phyloP scores from a whole-genome alignment of 64 coral and sea anemone species.

The Actinia equina region DNA sequence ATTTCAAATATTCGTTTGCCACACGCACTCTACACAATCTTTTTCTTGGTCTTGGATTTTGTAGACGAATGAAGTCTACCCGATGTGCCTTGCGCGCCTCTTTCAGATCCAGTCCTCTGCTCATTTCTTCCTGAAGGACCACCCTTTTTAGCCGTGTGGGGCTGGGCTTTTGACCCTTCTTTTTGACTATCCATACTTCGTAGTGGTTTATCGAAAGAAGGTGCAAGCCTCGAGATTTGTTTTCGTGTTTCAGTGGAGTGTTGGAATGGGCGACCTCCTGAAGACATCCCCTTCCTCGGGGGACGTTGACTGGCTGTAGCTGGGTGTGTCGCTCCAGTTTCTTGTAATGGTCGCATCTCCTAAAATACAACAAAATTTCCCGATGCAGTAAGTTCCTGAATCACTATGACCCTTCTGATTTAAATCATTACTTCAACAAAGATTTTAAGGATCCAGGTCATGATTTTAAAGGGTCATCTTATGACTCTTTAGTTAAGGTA shows the following conservation, averaged over 20 bases:
- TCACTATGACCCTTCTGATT: too few relatives aligned
- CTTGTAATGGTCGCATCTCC: neutral
- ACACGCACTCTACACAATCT: neutral
- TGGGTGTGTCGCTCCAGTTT: neutral
- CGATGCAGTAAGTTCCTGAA: too few relatives aligned
- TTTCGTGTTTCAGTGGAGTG: neutral
- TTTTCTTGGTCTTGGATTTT: neutral
- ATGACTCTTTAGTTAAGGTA: too few relatives aligned
- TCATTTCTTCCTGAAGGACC: neutral
- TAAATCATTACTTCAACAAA: too few relatives aligned
- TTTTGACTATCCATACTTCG: neutral
- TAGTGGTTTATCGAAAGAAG: neutral
- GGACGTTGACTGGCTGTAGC: neutral
- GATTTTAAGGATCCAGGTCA: too few relatives aligned
- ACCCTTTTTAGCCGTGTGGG: neutral
- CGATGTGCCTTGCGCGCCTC: neutral
- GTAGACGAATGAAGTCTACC: neutral
- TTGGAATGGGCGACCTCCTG: neutral
- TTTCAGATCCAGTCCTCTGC: neutral
- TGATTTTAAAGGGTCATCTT: too few relatives aligned
- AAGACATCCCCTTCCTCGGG: neutral
- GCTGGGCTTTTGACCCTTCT: neutral
- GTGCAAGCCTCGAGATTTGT: neutral
- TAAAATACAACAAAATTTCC: neutral
- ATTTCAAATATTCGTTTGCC: neutral